Evolutionary conservation across 2,888 invertebrate species (phyloP), one percentile per base, ranked within the genome.

Genomic region (Eumacrocentrus americanus): DNA sequence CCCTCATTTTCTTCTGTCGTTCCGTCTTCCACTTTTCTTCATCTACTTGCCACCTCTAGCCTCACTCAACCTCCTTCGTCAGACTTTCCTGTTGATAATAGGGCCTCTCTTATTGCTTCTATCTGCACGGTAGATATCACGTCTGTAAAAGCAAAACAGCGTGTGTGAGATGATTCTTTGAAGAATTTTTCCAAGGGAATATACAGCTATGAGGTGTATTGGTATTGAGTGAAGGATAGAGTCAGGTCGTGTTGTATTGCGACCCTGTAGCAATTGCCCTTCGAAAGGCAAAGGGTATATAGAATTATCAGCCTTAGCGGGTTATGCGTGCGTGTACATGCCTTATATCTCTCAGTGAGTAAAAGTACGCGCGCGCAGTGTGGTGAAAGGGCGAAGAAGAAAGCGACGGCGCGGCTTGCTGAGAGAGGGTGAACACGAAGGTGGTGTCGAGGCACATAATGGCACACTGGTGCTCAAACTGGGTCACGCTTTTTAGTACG

Each of bases 381-480:
- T 44, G 35, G 23, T 11, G 18, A 38, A 55, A 55, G 38, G 29
- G 40, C 9, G 18, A 48, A 34, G 35, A 37, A 46, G 47, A 50
- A 22, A 58, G 34, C 22, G 55, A 40, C 20, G 44, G 58, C 53
- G 42, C 53, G 29, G 14, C 25, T 37, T 4, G 25, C 23, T 22
- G 14, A 38, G 23, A 1, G 58, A 23, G 62, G 50, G 55, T 29
- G 38, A 44, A 58, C 42, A 40, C 44, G 54, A 62, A 35, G 34
- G 42, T 61, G 55, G 60, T 52, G 62, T 56, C 54, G 61, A 52
- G 53, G 59, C 60, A 54, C 58, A 67, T 63, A 62, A 63, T 65
- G 58, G 55, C 64, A 60, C 61, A 58, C 51, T 54, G 63, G 63
- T 67, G 63, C 63, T 65, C 67, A 67, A 67, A 67, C 65, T 65